Conservation (phyloP, 2,888 invertebrate species). For the Cataglyphis albicans region DNA sequence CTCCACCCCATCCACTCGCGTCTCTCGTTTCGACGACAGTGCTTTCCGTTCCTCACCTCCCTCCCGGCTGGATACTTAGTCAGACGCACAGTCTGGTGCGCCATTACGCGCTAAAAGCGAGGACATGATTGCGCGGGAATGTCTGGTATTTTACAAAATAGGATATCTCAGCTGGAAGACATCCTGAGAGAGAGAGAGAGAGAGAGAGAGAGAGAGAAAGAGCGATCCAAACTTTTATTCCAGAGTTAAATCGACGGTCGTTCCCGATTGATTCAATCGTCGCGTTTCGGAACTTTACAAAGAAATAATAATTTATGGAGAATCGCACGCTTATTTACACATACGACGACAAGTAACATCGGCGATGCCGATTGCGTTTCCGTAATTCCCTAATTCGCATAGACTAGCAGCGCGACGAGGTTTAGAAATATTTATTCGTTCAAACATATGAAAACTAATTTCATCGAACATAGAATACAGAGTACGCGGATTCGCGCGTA, state of each 20-base stretch:
- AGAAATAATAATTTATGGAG: constrained; percentile 48
- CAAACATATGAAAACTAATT: constrained; percentile 37
- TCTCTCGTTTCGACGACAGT: constrained; percentile 47
- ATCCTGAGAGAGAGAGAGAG: constrained; percentile 10
- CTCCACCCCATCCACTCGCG: constrained; percentile 49
- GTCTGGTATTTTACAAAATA: constrained; percentile 55
- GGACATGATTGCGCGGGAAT: constrained; percentile 51
- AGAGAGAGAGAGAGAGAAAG: constrained; percentile 4
- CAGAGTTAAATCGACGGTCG: constrained; percentile 21
- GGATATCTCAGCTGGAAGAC: constrained; percentile 51
- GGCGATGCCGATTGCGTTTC: constrained; percentile 1
- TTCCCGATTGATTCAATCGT: constrained; percentile 18
- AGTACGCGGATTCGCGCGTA: constrained; percentile 8
- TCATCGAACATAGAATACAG: constrained; percentile 25
- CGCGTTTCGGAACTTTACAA: constrained; percentile 30
- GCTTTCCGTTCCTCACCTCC: constrained; percentile 5
- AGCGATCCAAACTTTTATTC: constrained; percentile 37
- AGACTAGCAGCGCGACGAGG: constrained; percentile 23
- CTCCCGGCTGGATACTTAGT: constrained; percentile 44
- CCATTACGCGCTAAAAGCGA: constrained; percentile 53
- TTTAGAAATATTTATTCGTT: constrained; percentile 41
- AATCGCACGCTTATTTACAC: constrained; percentile 36
- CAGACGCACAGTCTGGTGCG: constrained; percentile 45
- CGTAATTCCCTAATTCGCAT: constrained; percentile 39
- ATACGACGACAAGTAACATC: constrained; percentile 19